These are phyloP conservation scores for Actinemys pallida DNA, from an alignment of 2,113 vertebrate species.

Conservation along the genomic window DNA sequence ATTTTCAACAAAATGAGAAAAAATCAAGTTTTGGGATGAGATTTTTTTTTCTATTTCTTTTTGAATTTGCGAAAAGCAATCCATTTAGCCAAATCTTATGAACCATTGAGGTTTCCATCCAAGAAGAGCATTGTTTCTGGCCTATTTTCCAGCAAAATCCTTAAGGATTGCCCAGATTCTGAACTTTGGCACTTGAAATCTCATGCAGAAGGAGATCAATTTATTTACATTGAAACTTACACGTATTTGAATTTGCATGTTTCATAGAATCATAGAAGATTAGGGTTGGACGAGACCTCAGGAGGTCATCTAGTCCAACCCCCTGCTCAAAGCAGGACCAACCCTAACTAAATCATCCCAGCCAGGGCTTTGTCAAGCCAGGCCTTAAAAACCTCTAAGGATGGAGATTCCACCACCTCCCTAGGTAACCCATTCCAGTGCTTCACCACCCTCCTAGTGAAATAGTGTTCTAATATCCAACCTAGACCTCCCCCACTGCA, in stretches of 20 bases:
- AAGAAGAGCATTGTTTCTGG: constrained; percentile 57
- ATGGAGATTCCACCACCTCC: no score
- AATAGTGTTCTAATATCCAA: no score
- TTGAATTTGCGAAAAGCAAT: constrained; percentile 50
- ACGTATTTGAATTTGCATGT: constrained; percentile 29
- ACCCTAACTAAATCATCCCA: no score
- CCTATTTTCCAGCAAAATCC: constrained; percentile 51
- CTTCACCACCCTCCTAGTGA: no score
- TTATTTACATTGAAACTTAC: not conserved
- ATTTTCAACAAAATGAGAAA: not conserved
- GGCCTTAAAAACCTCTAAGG: no score
- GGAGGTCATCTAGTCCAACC: no score
- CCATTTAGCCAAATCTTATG: constrained; percentile 50
- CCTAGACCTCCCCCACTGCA: no score
- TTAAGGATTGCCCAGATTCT: constrained; percentile 35
- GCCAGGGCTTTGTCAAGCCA: no score
- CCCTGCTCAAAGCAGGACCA: no score
- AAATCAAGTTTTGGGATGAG: not conserved
- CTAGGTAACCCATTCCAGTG: no score
- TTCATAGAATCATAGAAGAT: not conserved
- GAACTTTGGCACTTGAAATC: constrained; percentile 13
- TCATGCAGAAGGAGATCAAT: constrained; percentile 33
- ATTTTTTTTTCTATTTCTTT: not conserved
- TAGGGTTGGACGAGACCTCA: no score
- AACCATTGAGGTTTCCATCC: constrained; percentile 25